Percentiles rank a stretch among this genome's conserved stretches.
These are phyloP conservation scores for Agrochola circellaris DNA, from an alignment of 2,888 invertebrate genomes.

Conservation along the genomic window DNA sequence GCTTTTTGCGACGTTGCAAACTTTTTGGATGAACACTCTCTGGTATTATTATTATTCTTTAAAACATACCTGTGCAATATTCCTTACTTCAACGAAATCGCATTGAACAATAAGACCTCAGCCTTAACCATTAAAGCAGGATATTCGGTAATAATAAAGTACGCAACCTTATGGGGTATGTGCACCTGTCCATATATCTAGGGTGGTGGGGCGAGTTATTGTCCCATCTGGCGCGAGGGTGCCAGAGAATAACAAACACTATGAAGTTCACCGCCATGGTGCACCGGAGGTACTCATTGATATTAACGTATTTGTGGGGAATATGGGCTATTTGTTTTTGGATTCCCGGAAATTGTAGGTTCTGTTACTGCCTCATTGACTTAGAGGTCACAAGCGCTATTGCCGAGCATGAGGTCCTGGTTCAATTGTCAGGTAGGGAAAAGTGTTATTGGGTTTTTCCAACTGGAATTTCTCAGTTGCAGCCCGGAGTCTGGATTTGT, in stretches of 20 bases:
- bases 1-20: no score
- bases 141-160: conserved; percentile 53
- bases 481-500: neutral
- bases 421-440: neutral
- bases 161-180: conserved; percentile 49
- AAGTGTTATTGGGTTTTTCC: neutral
- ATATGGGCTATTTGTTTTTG: conserved; percentile 38
- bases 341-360: conserved; percentile 40
- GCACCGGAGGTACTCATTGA: conserved; percentile 49
- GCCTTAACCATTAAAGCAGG: conserved; percentile 17
- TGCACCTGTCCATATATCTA: conserved; percentile 63
- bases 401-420: neutral
- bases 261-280: conserved; percentile 25
- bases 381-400: neutral
- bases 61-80: neutral
- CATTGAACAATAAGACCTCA: neutral
- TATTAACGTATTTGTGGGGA: conserved; percentile 43
- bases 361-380: neutral
- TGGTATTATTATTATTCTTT: neutral
- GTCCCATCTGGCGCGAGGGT: conserved; percentile 69
- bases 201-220: conserved; percentile 58
- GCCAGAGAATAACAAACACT: conserved; percentile 61
- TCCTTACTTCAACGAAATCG: neutral
- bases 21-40: no score
- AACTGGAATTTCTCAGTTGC: neutral